phyloP scores from a whole-genome alignment of 2,113 vertebrate species.

The rabbit (Oryctolagus cuniculus) region mOryCun1.1 NC_091448.1:19560001-19560500 shows the following conservation, averaged over 20 bases:
- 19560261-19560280: slow-evolving; percentile 98
- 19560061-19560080: not conserved
- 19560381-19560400: not conserved
- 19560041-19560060: not conserved
- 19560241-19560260: slow-evolving; percentile 99
- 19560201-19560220: slow-evolving; percentile 98
- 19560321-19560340: not conserved
- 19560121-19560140: slow-evolving; percentile 99
- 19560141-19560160: slow-evolving; percentile 98
- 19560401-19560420: not conserved
- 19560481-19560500: not conserved
- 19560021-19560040: not conserved
- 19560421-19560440: not conserved
- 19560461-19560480: not conserved
- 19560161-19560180: slow-evolving; percentile 98
- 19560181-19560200: slow-evolving; percentile 98
- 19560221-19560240: slow-evolving; percentile 98
- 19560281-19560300: slow-evolving; percentile 98
- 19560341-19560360: not conserved
- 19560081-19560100: not conserved
- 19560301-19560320: not conserved
- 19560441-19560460: not conserved
- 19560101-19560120: slow-evolving; percentile 88
- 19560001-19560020: not conserved
- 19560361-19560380: not conserved